Conservation (phyloP, 2,888 invertebrate species). For the Xylota segnis region DNA sequence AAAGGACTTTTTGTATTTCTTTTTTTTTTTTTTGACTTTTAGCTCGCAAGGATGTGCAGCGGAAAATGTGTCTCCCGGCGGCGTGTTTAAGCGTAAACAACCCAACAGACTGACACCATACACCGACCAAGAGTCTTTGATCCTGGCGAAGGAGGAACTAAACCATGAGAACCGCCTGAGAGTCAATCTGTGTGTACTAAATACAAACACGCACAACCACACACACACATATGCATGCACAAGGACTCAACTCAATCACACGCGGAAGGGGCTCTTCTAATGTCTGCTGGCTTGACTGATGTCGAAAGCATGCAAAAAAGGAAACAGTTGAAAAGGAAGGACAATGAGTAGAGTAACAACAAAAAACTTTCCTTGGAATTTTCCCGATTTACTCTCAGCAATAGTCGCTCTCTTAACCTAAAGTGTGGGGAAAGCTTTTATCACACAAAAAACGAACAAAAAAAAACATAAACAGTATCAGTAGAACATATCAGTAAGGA, state of each 20-base stretch:
- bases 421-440: conserved; percentile 68
- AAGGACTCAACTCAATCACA: conserved; percentile 55
- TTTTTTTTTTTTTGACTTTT: no score
- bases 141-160: conserved; percentile 61
- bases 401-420: conserved; percentile 17
- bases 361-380: conserved; percentile 35
- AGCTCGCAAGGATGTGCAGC: conserved; percentile 53
- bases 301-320: conserved; percentile 65
- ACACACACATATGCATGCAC: conserved; percentile 17
- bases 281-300: conserved; percentile 65
- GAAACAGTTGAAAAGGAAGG: conserved; percentile 63
- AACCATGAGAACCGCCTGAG: conserved; percentile 64
- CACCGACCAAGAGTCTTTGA: conserved; percentile 69
- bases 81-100: conserved; percentile 60
- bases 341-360: conserved; percentile 9
- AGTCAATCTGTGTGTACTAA: conserved; percentile 50
- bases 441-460: neutral
- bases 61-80: conserved; percentile 57
- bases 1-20: conserved; percentile 17
- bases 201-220: conserved; percentile 26
- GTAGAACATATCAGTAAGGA: conserved; percentile 8
- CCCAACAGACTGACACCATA: conserved; percentile 66
- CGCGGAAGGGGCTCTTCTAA: conserved; percentile 51
- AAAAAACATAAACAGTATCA: conserved; percentile 20
- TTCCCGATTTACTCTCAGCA: conserved; percentile 29